phyloP scores from a whole-genome alignment of 2,888 invertebrate genomes.

The Eledone cirrhosa region DNA sequence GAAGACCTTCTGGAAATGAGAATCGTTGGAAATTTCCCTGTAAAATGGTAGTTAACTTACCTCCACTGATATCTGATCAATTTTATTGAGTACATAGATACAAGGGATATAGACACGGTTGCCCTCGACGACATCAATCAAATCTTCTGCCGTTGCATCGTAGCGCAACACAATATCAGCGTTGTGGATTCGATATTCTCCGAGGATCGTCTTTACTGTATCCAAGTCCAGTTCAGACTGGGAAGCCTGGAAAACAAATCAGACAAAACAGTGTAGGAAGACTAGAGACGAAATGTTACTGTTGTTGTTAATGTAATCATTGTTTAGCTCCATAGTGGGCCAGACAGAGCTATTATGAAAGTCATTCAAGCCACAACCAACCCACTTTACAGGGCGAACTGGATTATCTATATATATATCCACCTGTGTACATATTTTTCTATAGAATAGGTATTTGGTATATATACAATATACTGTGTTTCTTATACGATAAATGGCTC shows the following conservation, averaged over 20 bases:
- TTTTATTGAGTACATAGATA: constrained; percentile 98
- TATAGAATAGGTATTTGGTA: too few species aligned
- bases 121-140: constrained; percentile 98
- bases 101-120: constrained; percentile 98
- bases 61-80: constrained; percentile 77
- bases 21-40: not conserved
- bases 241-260: constrained; percentile 64
- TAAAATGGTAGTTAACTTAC: constrained; percentile 44
- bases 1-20: too few species aligned
- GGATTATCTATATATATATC: too few species aligned
- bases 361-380: too few species aligned
- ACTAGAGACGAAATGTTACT: not conserved
- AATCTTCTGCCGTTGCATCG: constrained; percentile 93
- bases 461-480: too few species aligned
- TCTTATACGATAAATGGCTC: too few species aligned
- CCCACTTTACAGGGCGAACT: too few species aligned
- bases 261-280: not conserved
- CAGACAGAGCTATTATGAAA: too few species aligned
- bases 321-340: too few species aligned
- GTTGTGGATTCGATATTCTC: constrained; percentile 98
- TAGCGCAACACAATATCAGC: constrained; percentile 89
- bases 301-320: too few species aligned
- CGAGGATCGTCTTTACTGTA: constrained; percentile 92
- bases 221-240: constrained; percentile 95
- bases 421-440: too few species aligned